Evolutionary conservation across 1,140 invertebrate species (phyloP).

Genomic region (Tetragonula clypearis): DNA sequence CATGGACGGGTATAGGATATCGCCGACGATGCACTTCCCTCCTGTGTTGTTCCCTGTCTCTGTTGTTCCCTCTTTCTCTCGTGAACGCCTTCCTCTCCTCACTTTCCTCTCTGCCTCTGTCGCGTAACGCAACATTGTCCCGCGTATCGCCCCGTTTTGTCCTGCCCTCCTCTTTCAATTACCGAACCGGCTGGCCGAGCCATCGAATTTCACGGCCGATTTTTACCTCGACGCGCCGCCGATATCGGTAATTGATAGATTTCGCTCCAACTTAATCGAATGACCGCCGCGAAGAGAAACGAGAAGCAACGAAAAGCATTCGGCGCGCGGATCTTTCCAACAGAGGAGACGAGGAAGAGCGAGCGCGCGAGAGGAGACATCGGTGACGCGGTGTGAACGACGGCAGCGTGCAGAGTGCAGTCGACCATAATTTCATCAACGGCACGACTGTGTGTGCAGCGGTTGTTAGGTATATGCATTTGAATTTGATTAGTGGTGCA

Average conservation of each 20-base stretch:
- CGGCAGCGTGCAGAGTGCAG: constrained; percentile 71
- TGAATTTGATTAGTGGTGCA: constrained; percentile 79
- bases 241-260: constrained; percentile 2
- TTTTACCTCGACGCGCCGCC: background rate
- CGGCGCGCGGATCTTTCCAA: constrained; percentile 39
- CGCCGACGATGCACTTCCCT: constrained; percentile 59
- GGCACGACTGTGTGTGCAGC: constrained; percentile 71
- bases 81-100: constrained; percentile 31
- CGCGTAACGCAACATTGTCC: constrained; percentile 37
- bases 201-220: constrained; percentile 18
- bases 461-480: constrained; percentile 76
- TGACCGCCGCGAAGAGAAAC: background rate
- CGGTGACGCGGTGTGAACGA: constrained; percentile 25
- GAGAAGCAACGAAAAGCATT: background rate
- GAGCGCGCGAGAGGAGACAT: constrained; percentile 27
- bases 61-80: background rate
- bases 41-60: constrained; percentile 44
- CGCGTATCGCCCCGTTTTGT: constrained; percentile 16
- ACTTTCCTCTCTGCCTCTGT: constrained; percentile 26
- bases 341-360: background rate
- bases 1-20: constrained; percentile 56
- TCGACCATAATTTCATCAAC: constrained; percentile 80
- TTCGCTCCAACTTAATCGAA: constrained; percentile 3
- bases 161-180: constrained; percentile 6
- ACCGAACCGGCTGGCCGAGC: background rate